Percentiles rank a stretch among this genome's conserved stretches.
Conservation (phyloP, 1,140 invertebrate genomes). For the Drosophila kikkawai region DNA sequence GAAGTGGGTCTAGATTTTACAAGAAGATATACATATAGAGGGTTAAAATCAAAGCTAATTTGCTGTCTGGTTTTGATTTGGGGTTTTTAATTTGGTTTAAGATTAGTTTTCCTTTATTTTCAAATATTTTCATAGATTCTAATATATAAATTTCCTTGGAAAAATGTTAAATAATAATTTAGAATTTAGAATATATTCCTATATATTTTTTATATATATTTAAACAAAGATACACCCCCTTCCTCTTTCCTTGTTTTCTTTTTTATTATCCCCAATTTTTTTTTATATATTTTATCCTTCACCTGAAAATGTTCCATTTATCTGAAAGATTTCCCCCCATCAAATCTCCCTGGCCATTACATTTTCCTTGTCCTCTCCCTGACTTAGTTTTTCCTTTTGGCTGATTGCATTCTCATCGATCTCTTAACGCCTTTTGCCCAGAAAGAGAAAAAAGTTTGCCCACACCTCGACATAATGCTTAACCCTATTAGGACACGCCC, state of each 20-base stretch:
- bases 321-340: not conserved
- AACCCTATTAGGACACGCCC: constrained; percentile 52
- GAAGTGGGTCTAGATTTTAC: constrained; percentile 2
- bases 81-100: not conserved
- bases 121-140: too few species aligned
- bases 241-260: not conserved
- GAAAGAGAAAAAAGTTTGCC: constrained; percentile 25
- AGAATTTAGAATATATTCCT: too few species aligned
- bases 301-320: not conserved
- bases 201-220: too few species aligned
- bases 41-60: not conserved
- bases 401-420: constrained; percentile 46
- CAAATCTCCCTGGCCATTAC: not conserved
- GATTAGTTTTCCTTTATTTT: not conserved
- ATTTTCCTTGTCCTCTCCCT: not conserved
- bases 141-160: too few species aligned
- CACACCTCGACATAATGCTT: constrained; percentile 59
- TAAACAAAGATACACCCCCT: too few species aligned
- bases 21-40: not conserved
- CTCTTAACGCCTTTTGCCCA: constrained; percentile 41
- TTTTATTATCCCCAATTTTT: too few species aligned
- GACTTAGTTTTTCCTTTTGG: not conserved
- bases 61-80: not conserved
- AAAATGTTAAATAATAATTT: too few species aligned
- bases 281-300: not conserved